Evolutionary conservation across 1,140 invertebrate genomes (phyloP), one percentile per base, ranked within the genome.

Genomic region (Palaemon carinicauda): DNA sequence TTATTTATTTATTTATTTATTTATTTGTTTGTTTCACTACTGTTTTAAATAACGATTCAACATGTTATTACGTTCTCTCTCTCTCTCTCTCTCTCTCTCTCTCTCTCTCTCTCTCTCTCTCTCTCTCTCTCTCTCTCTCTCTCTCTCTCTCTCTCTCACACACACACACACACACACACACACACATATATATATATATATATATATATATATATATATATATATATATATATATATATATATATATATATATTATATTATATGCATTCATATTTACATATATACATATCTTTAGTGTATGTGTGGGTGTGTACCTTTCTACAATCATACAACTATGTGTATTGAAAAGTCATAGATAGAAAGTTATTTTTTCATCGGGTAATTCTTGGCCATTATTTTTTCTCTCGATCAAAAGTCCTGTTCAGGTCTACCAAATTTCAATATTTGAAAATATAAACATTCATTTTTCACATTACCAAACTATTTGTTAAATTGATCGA

Each of bases 171-270:
- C 12, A 60, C 12, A 60, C 12, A 60, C 12, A 60, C 12, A 60
- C 14, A 60, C 14, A 24, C 14, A 60, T 60, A 60, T 60, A 60
- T 60, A 60, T 60, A 60, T 60, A 60, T 60, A 60, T 60, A 60
- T 60, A 60, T 60, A 60, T 60, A 60, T 60, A 60, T 60, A 60
- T 60, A 60, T 60, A 60, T 60, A 60, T 60, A 60, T 60, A 60
- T 60, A 60, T 60, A 60, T 60, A 60, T 60, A 60, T 60, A 60
- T 60, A 60, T 60, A 60, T 60, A 60, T 60, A 60, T 60, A 12
- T 60, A 60, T 60, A 14, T 60, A 60, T 60, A 12, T 60, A 60
- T 60, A 60, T 60, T n/a, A n/a, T 4, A n/a, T n/a, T 12, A 4
- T 60, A 60, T 60, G 14, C 21, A 60, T 60, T 4, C 21, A 60